A percentile compares a stretch with the other conserved stretches of the same genome.
Evolutionary conservation across 2,888 invertebrate species (phyloP).

Genomic region (Acronicta leporina): DNA sequence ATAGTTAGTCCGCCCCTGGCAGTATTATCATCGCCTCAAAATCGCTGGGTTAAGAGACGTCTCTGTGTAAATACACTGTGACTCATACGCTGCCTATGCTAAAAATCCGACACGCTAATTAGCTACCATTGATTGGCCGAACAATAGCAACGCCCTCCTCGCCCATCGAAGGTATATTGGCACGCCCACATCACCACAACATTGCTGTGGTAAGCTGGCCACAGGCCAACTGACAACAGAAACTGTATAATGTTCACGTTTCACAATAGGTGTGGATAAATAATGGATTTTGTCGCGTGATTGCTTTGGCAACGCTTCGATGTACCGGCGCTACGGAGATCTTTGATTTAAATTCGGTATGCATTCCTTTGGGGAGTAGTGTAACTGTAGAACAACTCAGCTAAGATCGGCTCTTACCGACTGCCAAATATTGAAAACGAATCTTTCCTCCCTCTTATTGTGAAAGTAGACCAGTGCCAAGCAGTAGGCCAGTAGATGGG

Average conservation of each 20-base stretch:
- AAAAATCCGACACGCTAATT: conserved; percentile 45
- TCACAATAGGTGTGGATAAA: conserved; percentile 34
- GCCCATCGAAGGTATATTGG: conserved; percentile 50
- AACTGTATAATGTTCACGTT: conserved; percentile 13
- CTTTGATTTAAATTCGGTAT: background rate
- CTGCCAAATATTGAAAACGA: too few species aligned
- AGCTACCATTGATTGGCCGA: conserved; percentile 48
- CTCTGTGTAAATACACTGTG: conserved; percentile 11
- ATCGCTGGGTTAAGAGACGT: too few species aligned
- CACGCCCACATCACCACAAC: conserved; percentile 65
- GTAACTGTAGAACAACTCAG: too few species aligned
- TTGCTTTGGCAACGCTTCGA: conserved; percentile 28
- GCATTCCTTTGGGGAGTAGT: background rate
- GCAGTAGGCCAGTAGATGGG: too few species aligned
- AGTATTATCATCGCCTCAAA: too few species aligned
- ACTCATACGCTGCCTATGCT: conserved; percentile 24
- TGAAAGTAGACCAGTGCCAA: too few species aligned
- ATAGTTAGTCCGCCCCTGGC: too few species aligned
- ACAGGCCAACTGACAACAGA: conserved; percentile 40
- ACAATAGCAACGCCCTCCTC: conserved; percentile 48
- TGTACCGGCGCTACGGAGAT: conserved; percentile 23
- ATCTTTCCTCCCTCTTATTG: too few species aligned
- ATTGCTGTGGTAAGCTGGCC: conserved; percentile 58
- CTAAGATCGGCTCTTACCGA: too few species aligned
- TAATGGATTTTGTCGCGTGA: conserved; percentile 28